Percentiles rank a stretch among this genome's conserved stretches.
These are phyloP conservation scores for Coryphaenoides rupestris DNA, from an alignment of 2,113 vertebrate species.

Conservation along the genomic window DNA sequence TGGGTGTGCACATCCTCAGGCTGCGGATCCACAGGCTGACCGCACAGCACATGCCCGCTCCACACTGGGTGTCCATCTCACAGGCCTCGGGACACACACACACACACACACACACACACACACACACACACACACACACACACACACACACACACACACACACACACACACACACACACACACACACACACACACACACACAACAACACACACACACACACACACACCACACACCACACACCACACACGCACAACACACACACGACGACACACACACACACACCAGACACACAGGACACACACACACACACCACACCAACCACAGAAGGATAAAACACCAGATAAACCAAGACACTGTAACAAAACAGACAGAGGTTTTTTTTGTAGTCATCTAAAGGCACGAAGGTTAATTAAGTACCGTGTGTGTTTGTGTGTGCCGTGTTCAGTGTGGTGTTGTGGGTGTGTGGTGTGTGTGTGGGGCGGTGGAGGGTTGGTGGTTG, in stretches of 20 bases:
- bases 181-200: constrained; percentile 8
- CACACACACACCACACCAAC: background rate
- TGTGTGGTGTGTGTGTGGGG: no score
- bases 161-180: background rate
- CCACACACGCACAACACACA: background rate
- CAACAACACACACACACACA: constrained; percentile 6
- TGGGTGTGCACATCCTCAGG: constrained; percentile 86
- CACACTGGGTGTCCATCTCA: constrained; percentile 86
- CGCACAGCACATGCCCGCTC: constrained; percentile 87
- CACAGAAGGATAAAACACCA: no score
- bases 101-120: constrained; percentile 28
- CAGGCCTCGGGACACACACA: constrained; percentile 71
- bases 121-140: background rate
- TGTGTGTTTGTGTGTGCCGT: no score
- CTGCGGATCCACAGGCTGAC: constrained; percentile 92
- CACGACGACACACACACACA: no score
- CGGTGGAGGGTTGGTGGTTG: no score
- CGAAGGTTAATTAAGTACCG: no score
- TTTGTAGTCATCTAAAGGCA: no score
- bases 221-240: background rate
- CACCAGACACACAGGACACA: background rate
- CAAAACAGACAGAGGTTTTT: no score
- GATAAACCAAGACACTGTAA: no score
- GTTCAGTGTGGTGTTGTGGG: no score
- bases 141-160: background rate